Base-by-base conservation (phyloP, 2,888 invertebrate genomes). In the Cosmorhoe ocellata region DNA sequence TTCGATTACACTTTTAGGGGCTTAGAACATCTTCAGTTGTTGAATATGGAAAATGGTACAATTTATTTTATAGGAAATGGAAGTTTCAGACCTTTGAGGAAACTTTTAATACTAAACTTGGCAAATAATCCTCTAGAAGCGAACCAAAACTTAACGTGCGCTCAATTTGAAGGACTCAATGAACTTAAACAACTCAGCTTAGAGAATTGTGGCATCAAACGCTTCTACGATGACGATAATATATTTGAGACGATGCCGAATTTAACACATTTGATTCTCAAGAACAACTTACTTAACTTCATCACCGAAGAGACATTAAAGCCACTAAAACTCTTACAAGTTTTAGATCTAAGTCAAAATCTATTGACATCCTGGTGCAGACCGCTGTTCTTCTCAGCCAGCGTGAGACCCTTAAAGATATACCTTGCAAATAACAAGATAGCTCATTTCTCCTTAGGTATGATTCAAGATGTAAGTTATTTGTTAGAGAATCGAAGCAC, bases 401-500 rank as follows among this genome's bases (percentile, higher is more conserved):
- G 91, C 34, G 74, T 79, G 0, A 78, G 76, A 8, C 80, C 92
- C 2, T 63, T 63, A 8, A 78, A 67, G 26, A 48, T 92, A 1
- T 76, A 81, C 34, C 64, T 91, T n/a, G 81, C 76, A 5, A 84
- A 91, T 40, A 93, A 93, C 63, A 92, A 92, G 74, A 81, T 93
- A 50, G 84, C 90, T 12, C 87, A 90, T 59, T 84, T 93, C 22
- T 91, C 91, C 9, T 53, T 83, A 7, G 85, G 86, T n/a, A 92
- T 93, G 92, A 76, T 92, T 40, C 74, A 89, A 61, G 93, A 93
- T 67, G 88, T 92, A 26, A 72, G 74, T 26, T 86, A 81, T 55
- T 68, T 92, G 34, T 61, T 89, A 26, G 81, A 84, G 57, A 73
- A 73, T n/a, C 68, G 64, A 9, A 67, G 61, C 11, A 81, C 73